Base-by-base conservation (phyloP, 2,797 vertebrate species). In the Sebastes nivosus region DNA sequence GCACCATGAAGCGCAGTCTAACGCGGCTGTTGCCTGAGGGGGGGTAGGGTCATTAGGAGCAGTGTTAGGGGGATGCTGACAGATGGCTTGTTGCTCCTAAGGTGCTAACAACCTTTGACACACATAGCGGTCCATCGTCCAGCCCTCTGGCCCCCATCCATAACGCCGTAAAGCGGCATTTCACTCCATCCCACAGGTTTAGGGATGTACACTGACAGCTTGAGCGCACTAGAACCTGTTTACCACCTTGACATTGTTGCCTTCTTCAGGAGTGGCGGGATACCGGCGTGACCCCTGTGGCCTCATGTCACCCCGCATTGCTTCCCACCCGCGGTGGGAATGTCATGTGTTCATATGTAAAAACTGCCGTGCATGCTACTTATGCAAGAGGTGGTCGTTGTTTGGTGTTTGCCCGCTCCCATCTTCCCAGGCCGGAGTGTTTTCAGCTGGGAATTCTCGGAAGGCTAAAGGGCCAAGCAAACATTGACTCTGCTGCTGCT, bases 21-120 rank as follows among this genome's bases (percentile, higher is more conserved):
- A 85, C 89, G 73, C 87, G 79, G 89, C 82, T 88, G 88, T 89
- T 81, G 84, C 90, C 85, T 84, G 70, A 65, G 80, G 87, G 82
- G 79, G 42, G 81, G 80, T 68, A 55, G 76, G 88, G 90, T 95
- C 92, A 93, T 94, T 94, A 94, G 88, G 87, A 89, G 77, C 90
- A 83, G 92, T 91, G 91, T 92, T 94, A 89, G 83, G 82, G 85
- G 91, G 92, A 92, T 88, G 91, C 90, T 95, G 95, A 96, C 95
- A 95, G 94, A 95, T 93, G 92, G 92, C 91, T 93, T 94, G 93
- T 93, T 93, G 92, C 87, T 94, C 87, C 89, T 93, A 87, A 95
- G 92, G 95, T 95, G 94, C 89, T 94, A 94, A 95, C 93, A 94
- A 94, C 91, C 94, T 94, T 95, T 95, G 94, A 96, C 95, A 94